Conservation (phyloP, 2,888 invertebrate genomes). For the Lasioglossum morio region DNA sequence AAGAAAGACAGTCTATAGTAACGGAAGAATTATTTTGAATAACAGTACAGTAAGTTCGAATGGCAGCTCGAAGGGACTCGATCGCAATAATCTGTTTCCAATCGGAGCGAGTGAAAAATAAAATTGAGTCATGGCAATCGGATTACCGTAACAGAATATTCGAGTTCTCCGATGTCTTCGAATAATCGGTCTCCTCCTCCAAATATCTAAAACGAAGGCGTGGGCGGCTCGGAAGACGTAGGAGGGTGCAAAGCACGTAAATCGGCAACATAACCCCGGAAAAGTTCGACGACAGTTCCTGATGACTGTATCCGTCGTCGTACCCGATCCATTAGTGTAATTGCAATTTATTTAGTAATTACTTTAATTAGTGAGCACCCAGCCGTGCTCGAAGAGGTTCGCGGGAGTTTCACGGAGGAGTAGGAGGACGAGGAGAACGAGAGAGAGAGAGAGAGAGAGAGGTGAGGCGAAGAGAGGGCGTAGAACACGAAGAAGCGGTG, state of each 20-base stretch:
- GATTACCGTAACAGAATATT: conserved; percentile 13
- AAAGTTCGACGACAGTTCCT: conserved; percentile 75
- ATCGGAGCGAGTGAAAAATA: not conserved
- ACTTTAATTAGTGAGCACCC: conserved; percentile 83
- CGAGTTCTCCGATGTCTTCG: conserved; percentile 4
- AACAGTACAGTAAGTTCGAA: not conserved
- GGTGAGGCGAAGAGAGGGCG: conserved; percentile 14
- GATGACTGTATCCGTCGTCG: conserved; percentile 75
- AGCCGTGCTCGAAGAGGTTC: conserved; percentile 78
- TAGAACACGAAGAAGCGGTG: conserved; percentile 53
- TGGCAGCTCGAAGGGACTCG: not conserved
- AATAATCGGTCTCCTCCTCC: conserved; percentile 39
- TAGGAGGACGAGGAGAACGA: not conserved
- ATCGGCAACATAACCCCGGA: conserved; percentile 73
- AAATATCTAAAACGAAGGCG: conserved; percentile 40
- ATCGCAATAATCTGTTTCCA: not conserved
- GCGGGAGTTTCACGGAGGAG: conserved; percentile 65
- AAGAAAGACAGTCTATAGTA: not conserved
- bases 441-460: no score
- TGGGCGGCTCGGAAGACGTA: not conserved
- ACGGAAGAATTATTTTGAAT: not conserved
- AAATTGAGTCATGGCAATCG: not conserved
- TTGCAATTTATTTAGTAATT: conserved; percentile 85
- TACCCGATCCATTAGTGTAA: conserved; percentile 83
- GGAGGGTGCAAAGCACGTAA: conserved; percentile 54